Base-by-base conservation (phyloP, 2,113 vertebrate species). In the Neolamprologus toae region DNA sequence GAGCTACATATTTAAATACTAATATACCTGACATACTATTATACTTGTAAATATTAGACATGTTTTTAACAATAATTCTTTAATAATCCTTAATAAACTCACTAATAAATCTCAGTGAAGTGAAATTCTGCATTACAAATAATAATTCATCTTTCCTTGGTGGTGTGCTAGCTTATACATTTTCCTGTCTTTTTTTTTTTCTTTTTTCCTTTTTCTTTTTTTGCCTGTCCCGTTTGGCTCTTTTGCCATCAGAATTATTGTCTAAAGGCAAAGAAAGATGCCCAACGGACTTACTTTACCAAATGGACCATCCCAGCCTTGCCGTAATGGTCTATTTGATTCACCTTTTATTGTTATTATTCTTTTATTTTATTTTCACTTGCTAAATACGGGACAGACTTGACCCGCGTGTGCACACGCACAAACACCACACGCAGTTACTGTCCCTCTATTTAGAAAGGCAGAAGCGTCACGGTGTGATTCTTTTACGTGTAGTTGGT, bases 181-280 rank as follows among this genome's bases (percentile, higher is more conserved):
- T 71, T 71, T 14, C 35, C 12, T 23, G 7, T 23, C 12, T 66
- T 63, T 55, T 4, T 33, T 11, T 53, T n/a, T 54, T 3, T 49
- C 12, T 4, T 37, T 4, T 1, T 45, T 53, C 3, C 1, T 2
- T 1, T 12, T 13, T 13, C 1, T 54, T 21, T 13, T 23, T 55
- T 55, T 7, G n/a, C 51, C n/a, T 54, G n/a, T 54, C n/a, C 51
- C 10, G 3, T 54, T 11, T 11, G 9, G 19, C 51, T 21, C 51
- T 53, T 53, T 53, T 53, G 3, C 49, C 19, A n/a, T 53, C 49
- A 53, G 49, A n/a, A n/a, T 53, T 53, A 10, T 53, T 53, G 9
- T 53, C 19, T n/a, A 53, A 53, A 53, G 19, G 19, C 5, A 0
- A 53, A n/a, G 49, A 53, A 53, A 53, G 49, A 53, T 53, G 49